Conservation (phyloP, 2,797 vertebrate genomes). For the Capromys pilorides region DNA sequence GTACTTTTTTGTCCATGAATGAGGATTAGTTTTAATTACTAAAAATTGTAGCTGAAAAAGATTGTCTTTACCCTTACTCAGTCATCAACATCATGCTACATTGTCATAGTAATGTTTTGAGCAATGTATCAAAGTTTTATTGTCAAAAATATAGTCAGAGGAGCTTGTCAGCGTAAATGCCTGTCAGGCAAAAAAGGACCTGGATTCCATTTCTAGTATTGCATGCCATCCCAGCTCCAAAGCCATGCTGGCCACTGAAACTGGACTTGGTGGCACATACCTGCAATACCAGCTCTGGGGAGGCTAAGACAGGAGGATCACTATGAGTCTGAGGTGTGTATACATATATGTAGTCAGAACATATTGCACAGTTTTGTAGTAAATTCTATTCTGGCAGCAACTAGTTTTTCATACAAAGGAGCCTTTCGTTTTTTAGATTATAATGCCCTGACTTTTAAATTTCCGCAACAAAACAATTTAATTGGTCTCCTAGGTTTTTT, state of each 20-base stretch:
- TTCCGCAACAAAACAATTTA: background rate
- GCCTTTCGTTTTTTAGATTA: background rate
- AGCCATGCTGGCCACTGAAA: too few relatives aligned
- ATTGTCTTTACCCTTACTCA: background rate
- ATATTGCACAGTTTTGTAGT: background rate
- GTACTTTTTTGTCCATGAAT: background rate
- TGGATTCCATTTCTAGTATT: too few relatives aligned
- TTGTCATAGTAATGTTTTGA: background rate
- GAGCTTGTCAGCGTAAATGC: too few relatives aligned
- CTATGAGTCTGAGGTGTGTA: too few relatives aligned
- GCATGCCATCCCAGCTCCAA: too few relatives aligned
- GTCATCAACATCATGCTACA: background rate
- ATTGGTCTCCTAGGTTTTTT: background rate
- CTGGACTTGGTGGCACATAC: too few relatives aligned
- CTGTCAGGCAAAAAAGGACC: too few relatives aligned
- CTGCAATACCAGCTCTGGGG: too few relatives aligned
- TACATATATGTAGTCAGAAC: background rate
- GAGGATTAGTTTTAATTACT: background rate
- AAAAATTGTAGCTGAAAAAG: background rate
- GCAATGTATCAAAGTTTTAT: background rate
- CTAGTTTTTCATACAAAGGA: background rate
- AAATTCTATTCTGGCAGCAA: background rate
- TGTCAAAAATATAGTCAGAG: background rate
- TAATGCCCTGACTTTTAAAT: background rate
- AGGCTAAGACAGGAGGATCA: too few relatives aligned